Evolutionary conservation across 2,113 vertebrate species (phyloP).

Genomic region (Aramus guarauna): DNA sequence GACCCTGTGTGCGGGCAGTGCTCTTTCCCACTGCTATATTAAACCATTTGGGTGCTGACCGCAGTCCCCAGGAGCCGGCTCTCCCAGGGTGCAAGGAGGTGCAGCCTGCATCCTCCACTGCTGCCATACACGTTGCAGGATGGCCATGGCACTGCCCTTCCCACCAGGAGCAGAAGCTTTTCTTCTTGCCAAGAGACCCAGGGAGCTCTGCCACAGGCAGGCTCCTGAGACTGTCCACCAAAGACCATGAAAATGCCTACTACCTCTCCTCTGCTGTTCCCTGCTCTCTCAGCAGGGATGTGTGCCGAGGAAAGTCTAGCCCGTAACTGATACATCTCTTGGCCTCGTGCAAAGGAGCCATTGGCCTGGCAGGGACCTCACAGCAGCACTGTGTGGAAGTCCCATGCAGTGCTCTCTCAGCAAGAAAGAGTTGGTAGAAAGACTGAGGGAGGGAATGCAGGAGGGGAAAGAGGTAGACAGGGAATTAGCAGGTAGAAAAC

Average conservation of each 20-base stretch:
- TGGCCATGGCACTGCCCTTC: neutral
- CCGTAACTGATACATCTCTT: neutral
- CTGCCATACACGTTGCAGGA: rapidly evolving
- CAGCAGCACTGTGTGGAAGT: neutral
- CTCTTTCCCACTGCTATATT: neutral
- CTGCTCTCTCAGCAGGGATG: neutral
- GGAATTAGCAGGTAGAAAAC: neutral
- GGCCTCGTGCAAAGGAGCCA: neutral
- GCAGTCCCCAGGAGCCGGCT: rapidly evolving
- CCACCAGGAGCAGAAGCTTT: neutral
- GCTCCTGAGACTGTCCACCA: neutral
- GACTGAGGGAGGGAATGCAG: neutral
- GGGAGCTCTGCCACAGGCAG: neutral
- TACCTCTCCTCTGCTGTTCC: neutral
- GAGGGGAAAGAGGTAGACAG: neutral
- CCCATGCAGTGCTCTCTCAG: neutral
- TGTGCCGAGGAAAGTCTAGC: neutral
- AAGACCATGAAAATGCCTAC: neutral
- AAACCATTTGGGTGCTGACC: neutral
- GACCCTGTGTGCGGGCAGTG: rapidly evolving
- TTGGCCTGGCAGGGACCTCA: neutral
- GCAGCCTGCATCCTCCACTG: neutral
- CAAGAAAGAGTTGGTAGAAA: neutral
- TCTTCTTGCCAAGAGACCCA: neutral
- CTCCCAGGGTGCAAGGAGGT: neutral